Conservation (phyloP, 2,797 vertebrate genomes). For the Toxotes lorentzi region DNA sequence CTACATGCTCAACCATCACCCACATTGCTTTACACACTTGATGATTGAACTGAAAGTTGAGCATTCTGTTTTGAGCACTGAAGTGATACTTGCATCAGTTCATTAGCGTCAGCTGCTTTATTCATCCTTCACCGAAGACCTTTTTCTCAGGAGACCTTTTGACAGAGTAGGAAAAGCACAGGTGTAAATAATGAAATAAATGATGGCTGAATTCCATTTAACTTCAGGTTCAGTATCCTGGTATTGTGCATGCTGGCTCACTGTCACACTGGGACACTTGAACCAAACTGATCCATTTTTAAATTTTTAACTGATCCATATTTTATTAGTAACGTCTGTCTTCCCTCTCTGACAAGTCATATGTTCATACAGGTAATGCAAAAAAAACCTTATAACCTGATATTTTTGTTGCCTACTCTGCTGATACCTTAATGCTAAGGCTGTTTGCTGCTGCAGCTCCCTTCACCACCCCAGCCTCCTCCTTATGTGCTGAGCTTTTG, state of each 20-base stretch:
- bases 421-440: not conserved
- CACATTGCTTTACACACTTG: slow-evolving; percentile 5
- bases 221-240: slow-evolving; percentile 16
- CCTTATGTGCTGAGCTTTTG: not conserved
- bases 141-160: slow-evolving; percentile 13
- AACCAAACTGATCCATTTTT: not conserved
- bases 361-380: not conserved
- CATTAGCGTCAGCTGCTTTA: slow-evolving; percentile 32
- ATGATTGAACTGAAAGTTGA: slow-evolving; percentile 14
- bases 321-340: not conserved
- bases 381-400: not conserved
- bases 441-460: not conserved
- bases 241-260: not conserved
- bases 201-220: slow-evolving; percentile 12
- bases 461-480: not conserved
- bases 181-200: slow-evolving; percentile 19
- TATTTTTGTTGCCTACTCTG: not conserved
- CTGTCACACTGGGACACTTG: too few species aligned
- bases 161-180: slow-evolving; percentile 11
- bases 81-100: slow-evolving; percentile 35
- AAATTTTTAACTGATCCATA: not conserved
- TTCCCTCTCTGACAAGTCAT: not conserved
- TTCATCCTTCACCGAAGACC: slow-evolving; percentile 13
- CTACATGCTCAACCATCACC: not conserved
- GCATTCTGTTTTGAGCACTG: slow-evolving; percentile 24